Percentiles rank a stretch among this genome's conserved stretches.
Evolutionary conservation across 2,797 vertebrate species (phyloP).

Genomic region (Gymnoscopelus microlampas): DNA sequence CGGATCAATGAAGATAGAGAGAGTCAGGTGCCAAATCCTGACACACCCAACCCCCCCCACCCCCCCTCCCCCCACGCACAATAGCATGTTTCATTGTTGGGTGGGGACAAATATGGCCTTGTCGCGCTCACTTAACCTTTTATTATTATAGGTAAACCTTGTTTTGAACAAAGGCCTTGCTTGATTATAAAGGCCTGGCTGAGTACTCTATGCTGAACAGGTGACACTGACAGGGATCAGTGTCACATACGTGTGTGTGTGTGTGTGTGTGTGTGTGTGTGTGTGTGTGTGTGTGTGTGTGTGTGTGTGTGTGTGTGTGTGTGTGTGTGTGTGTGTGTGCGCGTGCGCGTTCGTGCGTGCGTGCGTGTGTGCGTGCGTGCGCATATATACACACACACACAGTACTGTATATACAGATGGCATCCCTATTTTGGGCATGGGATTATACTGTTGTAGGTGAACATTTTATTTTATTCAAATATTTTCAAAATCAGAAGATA

Average conservation of each 20-base stretch:
- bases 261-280: too few species aligned
- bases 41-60: neutral
- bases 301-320: too few species aligned
- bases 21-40: conserved; percentile 64
- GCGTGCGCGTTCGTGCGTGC: too few species aligned
- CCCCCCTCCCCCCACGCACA: conserved; percentile 25
- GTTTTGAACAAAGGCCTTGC: neutral
- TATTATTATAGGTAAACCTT: conserved; percentile 41
- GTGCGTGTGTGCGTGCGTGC: too few species aligned
- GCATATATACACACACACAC: too few species aligned
- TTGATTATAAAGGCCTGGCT: conserved; percentile 37
- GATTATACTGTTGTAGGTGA: too few species aligned
- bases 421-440: too few species aligned
- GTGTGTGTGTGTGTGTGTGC: too few species aligned
- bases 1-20: conserved; percentile 55
- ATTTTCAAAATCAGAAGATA: neutral
- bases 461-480: too few species aligned
- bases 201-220: conserved; percentile 25
- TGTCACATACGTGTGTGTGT: neutral
- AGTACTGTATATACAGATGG: too few species aligned
- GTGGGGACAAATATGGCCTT: conserved; percentile 50
- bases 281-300: too few species aligned
- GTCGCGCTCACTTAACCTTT: conserved; percentile 58
- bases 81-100: neutral
- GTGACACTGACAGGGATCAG: conserved; percentile 37